Conservation (phyloP, 2,888 invertebrate species). For the Malthinus flaveolus region DNA sequence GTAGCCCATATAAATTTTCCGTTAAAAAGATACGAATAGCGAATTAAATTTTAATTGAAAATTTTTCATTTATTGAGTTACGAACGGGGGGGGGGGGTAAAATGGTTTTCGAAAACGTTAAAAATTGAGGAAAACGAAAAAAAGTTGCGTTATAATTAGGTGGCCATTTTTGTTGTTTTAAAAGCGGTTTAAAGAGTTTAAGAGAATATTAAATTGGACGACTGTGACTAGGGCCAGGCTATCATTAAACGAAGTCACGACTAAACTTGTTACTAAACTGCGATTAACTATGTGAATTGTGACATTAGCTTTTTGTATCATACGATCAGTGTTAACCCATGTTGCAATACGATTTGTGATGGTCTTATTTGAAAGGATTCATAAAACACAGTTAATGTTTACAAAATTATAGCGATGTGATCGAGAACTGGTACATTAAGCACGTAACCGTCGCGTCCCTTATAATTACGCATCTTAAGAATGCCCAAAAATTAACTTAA, state of each 20-base stretch:
- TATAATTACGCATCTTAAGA: conserved; percentile 45
- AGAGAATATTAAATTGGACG: conserved; percentile 37
- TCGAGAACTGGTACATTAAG: conserved; percentile 24
- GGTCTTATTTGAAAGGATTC: conserved; percentile 25
- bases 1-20: conserved; percentile 35
- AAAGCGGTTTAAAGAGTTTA: conserved; percentile 22
- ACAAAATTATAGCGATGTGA: conserved; percentile 27
- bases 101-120: too few species aligned
- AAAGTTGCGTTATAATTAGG: neutral
- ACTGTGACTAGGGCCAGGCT: conserved; percentile 41
- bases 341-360: conserved; percentile 27
- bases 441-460: conserved; percentile 32
- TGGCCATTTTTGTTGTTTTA: conserved; percentile 7
- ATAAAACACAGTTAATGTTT: conserved; percentile 25
- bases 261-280: conserved; percentile 45
- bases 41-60: too few species aligned
- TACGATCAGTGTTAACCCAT: conserved; percentile 36
- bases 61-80: too few species aligned
- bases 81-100: too few species aligned
- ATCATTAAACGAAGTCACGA: conserved; percentile 48
- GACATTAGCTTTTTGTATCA: conserved; percentile 45
- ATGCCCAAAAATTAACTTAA: conserved; percentile 39
- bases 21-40: conserved; percentile 7
- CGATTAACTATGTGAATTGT: conserved; percentile 47
- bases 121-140: too few species aligned